These are phyloP conservation scores for Steinernema scapterisci DNA, from an alignment of 2,888 invertebrate genomes.

Conservation along the genomic window DNA sequence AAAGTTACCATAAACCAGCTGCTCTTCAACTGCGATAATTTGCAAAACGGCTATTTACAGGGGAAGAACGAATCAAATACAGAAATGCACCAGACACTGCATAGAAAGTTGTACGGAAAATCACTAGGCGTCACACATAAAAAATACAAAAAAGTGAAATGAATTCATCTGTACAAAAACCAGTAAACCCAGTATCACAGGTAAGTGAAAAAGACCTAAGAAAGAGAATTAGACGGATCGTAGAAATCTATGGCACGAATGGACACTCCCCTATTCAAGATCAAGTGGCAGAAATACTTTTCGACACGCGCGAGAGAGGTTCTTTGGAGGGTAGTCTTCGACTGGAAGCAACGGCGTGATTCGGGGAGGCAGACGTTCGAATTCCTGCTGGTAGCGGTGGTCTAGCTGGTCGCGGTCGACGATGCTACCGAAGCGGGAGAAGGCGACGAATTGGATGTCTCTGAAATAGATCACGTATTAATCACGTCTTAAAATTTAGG, in stretches of 20 bases:
- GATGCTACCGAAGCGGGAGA: slow-evolving; percentile 56
- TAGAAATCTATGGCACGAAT: not conserved
- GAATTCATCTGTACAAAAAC: slow-evolving; percentile 32
- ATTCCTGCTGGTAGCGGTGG: slow-evolving; percentile 51
- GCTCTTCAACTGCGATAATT: too few relatives aligned
- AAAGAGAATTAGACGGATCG: not conserved
- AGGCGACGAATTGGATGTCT: slow-evolving; percentile 60
- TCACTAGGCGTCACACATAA: not conserved
- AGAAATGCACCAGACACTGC: not conserved
- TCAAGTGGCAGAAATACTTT: slow-evolving; percentile 63
- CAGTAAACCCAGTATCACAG: slow-evolving; percentile 20
- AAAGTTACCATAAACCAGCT: too few relatives aligned
- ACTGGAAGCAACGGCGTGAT: slow-evolving; percentile 52
- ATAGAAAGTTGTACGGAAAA: too few relatives aligned
- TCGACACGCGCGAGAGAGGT: slow-evolving; percentile 55
- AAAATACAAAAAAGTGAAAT: slow-evolving; percentile 33
- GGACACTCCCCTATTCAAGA: slow-evolving; percentile 47
- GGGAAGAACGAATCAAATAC: not conserved
- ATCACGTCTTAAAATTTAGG: too few relatives aligned
- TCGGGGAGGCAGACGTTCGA: slow-evolving; percentile 55
- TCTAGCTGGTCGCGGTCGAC: slow-evolving; percentile 61
- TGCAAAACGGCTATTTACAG: slow-evolving; percentile 3
- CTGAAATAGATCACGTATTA: slow-evolving; percentile 43
- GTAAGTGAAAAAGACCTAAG: slow-evolving; percentile 12
- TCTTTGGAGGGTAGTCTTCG: slow-evolving; percentile 54